These are phyloP conservation scores for Trypoxylon attenuatum DNA, from an alignment of 2,888 invertebrate species.

Conservation along the genomic window DNA sequence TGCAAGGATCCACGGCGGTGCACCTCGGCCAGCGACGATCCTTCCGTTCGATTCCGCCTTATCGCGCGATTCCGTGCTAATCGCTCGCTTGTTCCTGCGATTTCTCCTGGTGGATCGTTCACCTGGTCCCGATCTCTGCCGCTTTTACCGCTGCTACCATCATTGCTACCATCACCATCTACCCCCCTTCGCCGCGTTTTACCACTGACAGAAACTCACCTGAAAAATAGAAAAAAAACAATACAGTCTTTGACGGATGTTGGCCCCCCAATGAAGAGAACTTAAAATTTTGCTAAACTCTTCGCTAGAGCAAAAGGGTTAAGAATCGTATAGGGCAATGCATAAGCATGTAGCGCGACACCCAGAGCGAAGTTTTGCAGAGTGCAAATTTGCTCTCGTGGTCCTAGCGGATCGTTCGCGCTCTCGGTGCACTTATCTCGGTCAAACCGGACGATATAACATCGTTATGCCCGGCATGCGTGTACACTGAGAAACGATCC, in stretches of 20 bases:
- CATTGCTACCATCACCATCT: too few relatives aligned
- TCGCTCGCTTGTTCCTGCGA: slow-evolving; percentile 55
- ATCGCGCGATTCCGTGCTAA: slow-evolving; percentile 64
- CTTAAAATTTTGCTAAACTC: too few relatives aligned
- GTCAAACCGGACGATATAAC: slow-evolving; percentile 14
- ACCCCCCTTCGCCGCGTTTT: too few relatives aligned
- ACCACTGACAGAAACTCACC: slow-evolving; percentile 43
- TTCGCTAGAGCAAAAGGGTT: too few relatives aligned
- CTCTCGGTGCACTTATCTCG: slow-evolving; percentile 21
- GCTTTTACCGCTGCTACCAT: too few relatives aligned
- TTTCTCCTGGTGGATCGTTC: slow-evolving; percentile 36
- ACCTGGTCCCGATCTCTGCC: too few relatives aligned
- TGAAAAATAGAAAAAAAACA: slow-evolving; percentile 46
- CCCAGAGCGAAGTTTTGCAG: background rate
- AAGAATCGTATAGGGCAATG: too few relatives aligned
- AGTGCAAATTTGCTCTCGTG: slow-evolving; percentile 1
- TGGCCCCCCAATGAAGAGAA: too few relatives aligned
- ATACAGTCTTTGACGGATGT: too few relatives aligned
- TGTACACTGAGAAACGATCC: slow-evolving; percentile 31
- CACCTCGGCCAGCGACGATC: slow-evolving; percentile 47
- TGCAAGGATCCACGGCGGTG: slow-evolving; percentile 46
- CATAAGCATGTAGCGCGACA: background rate
- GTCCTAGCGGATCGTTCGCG: slow-evolving; percentile 3
- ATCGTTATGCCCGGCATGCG: slow-evolving; percentile 25
- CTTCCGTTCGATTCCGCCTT: slow-evolving; percentile 57